phyloP scores from a whole-genome alignment of 2,888 invertebrate species.

The Reticulitermes lucifugus region DNA sequence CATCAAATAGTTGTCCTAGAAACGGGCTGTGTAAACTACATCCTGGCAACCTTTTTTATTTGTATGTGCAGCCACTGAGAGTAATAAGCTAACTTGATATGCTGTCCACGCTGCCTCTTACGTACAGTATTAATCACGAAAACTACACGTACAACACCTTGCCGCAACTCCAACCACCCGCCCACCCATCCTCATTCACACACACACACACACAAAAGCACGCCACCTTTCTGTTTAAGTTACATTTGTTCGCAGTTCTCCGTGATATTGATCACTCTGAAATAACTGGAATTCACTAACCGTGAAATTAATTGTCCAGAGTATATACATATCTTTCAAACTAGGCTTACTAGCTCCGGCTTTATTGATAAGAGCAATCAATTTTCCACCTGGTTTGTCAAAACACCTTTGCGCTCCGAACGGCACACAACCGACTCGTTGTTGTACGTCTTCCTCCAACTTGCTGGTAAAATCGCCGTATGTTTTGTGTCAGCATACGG shows the following conservation, averaged over 20 bases:
- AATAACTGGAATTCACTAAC: neutral
- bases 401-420: neutral
- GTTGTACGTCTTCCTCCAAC: too few relatives aligned
- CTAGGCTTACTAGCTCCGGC: neutral
- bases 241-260: neutral
- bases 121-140: slow-evolving; percentile 14
- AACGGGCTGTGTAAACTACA: neutral
- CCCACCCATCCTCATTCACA: neutral
- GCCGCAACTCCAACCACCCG: neutral
- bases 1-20: slow-evolving; percentile 15
- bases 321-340: neutral
- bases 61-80: neutral
- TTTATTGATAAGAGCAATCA: neutral
- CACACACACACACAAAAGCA: neutral
- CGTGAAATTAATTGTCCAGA: too few relatives aligned
- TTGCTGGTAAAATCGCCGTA: too few relatives aligned
- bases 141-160: neutral
- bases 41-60: slow-evolving; percentile 6
- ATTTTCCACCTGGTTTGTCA: neutral
- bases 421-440: neutral
- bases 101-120: neutral
- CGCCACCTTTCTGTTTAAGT: neutral
- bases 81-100: slow-evolving; percentile 23
- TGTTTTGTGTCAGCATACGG: too few relatives aligned
- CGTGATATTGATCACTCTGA: neutral